A percentile compares a stretch with the other conserved stretches of the same genome.
phyloP scores from a whole-genome alignment of 2,797 vertebrate species.

The Anabacerthia variegaticeps region DNA sequence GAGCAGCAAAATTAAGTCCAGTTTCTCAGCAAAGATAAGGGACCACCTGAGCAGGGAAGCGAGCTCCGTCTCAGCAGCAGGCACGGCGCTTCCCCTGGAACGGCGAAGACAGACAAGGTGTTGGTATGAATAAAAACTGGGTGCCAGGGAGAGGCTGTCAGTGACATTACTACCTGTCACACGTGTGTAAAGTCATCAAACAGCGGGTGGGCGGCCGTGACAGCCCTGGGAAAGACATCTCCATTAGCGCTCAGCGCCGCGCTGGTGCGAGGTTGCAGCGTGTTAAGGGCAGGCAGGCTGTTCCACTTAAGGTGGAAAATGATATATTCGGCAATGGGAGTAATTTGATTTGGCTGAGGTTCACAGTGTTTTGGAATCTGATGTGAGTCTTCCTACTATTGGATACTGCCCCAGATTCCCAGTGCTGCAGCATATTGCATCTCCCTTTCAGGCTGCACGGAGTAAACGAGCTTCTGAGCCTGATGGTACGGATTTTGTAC shows the following conservation, averaged over 20 bases:
- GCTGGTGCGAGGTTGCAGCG: background rate
- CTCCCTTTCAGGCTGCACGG: background rate
- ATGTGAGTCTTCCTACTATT: background rate
- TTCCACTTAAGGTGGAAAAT: constrained; percentile 31
- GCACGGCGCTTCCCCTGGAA: background rate
- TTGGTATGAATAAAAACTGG: constrained; percentile 32
- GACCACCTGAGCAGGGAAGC: rapidly evolving
- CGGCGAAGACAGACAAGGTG: background rate
- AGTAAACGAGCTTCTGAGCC: constrained; percentile 33
- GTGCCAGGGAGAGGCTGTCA: constrained; percentile 64
- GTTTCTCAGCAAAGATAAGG: background rate
- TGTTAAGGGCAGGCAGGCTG: background rate
- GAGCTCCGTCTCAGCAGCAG: background rate
- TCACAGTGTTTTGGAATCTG: constrained; percentile 10
- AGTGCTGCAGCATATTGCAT: constrained; percentile 21
- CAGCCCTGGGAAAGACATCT: constrained; percentile 58
- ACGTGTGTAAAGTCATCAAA: constrained; percentile 66
- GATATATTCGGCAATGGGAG: background rate
- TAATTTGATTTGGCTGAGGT: constrained; percentile 45
- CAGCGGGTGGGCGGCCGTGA: constrained; percentile 60
- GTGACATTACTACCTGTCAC: constrained; percentile 71
- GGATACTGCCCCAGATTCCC: constrained; percentile 34
- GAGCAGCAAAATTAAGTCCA: background rate
- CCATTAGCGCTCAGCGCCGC: constrained; percentile 15
- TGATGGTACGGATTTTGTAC: background rate